Conservation (phyloP, 2,797 vertebrate genomes). For the Ctenopoma multispine region DNA sequence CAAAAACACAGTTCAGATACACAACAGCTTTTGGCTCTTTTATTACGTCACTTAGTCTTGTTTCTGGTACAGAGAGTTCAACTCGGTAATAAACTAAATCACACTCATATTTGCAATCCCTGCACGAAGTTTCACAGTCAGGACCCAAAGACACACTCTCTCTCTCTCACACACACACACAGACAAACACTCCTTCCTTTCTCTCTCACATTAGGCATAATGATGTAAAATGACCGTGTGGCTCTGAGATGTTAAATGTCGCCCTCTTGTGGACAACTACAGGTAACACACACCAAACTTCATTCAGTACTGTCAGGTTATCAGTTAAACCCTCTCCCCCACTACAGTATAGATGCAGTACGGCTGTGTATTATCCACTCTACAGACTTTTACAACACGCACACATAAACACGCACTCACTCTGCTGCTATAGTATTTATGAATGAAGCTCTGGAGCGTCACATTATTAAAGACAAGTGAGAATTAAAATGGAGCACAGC, state of each 20-base stretch:
- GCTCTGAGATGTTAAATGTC: constrained; percentile 40
- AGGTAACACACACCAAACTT: constrained; percentile 44
- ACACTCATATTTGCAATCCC: constrained; percentile 57
- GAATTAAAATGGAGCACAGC: constrained; percentile 10
- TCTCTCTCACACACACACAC: constrained; percentile 1
- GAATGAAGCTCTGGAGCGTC: constrained; percentile 23
- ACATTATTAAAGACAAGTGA: constrained; percentile 37
- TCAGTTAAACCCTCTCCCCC: constrained; percentile 24
- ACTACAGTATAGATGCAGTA: constrained; percentile 45
- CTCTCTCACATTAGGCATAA: constrained; percentile 73
- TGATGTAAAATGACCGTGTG: constrained; percentile 64
- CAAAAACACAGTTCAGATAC: constrained; percentile 27
- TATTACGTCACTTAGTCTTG: constrained; percentile 63
- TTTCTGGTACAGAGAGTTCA: constrained; percentile 56
- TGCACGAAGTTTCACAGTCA: constrained; percentile 66
- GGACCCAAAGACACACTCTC: constrained; percentile 36
- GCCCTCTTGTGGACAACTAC: constrained; percentile 75
- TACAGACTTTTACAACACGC: constrained; percentile 8
- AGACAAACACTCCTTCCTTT: constrained; percentile 20
- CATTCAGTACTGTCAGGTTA: constrained; percentile 48
- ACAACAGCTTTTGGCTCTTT: constrained; percentile 64
- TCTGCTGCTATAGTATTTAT: constrained; percentile 5
- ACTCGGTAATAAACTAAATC: constrained; percentile 66
- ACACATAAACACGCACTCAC: constrained; percentile 22
- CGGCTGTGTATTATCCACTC: constrained; percentile 32